These are phyloP conservation scores for Alsophila aescularia DNA, from an alignment of 2,888 invertebrate genomes.

Conservation along the genomic window DNA sequence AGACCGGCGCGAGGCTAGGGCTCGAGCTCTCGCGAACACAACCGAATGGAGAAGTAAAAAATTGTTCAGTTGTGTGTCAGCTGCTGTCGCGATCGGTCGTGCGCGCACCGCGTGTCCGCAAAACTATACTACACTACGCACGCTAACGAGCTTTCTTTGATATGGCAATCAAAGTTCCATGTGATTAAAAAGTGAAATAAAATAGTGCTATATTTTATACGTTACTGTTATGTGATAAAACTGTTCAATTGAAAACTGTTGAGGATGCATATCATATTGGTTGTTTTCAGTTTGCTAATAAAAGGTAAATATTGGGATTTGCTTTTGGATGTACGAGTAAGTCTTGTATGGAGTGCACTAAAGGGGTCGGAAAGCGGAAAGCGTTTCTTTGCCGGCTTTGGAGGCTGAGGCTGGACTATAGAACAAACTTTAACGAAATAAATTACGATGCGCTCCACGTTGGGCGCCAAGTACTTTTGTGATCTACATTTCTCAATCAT, in stretches of 20 bases:
- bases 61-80: conserved; percentile 64
- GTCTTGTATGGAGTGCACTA: conserved; percentile 2
- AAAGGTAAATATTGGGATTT: conserved; percentile 61
- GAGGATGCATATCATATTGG: conserved; percentile 78
- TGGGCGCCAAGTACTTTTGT: conserved; percentile 36
- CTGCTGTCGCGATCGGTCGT: conserved; percentile 53
- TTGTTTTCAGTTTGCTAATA: conserved; percentile 71
- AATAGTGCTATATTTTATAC: conserved; percentile 31
- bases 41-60: conserved; percentile 34
- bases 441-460: conserved; percentile 27
- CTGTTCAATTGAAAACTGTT: conserved; percentile 51
- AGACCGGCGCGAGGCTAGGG: conserved; percentile 16
- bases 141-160: conserved; percentile 17
- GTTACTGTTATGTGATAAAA: conserved; percentile 67
- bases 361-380: not conserved
- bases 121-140: conserved; percentile 11
- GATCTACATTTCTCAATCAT: not conserved
- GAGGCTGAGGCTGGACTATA: not conserved
- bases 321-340: not conserved
- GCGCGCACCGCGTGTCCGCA: not conserved
- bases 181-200: conserved; percentile 28
- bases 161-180: conserved; percentile 18
- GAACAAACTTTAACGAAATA: not conserved
- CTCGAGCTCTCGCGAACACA: conserved; percentile 20
- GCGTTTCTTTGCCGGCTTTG: not conserved